phyloP scores from a whole-genome alignment of 2,113 vertebrate species.

The Columbina picui region DNA sequence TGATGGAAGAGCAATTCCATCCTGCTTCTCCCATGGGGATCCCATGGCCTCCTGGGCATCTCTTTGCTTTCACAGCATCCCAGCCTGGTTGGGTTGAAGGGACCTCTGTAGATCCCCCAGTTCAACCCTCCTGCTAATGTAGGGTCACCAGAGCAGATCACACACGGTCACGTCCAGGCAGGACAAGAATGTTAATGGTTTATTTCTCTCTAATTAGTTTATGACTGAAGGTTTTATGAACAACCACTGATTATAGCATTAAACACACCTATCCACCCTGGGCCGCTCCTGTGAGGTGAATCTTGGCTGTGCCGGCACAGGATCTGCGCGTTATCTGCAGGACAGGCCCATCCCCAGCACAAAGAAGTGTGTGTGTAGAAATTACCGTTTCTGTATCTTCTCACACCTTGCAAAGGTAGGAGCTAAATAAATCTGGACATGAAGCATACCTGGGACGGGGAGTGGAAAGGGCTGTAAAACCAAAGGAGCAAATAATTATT shows the following conservation, averaged over 20 bases:
- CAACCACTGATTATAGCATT: background rate
- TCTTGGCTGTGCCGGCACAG: background rate
- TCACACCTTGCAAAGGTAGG: background rate
- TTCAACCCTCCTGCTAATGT: too few relatives aligned
- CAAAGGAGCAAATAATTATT: background rate
- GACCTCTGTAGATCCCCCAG: too few relatives aligned
- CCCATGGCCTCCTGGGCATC: background rate
- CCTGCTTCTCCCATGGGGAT: background rate
- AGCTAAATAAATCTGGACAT: background rate
- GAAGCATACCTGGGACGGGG: background rate
- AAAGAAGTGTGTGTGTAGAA: background rate
- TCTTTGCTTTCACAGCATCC: background rate
- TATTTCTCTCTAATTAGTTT: conserved; percentile 17
- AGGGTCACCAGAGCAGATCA: too few relatives aligned
- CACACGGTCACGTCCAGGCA: background rate
- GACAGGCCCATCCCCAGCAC: background rate
- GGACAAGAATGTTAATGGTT: background rate
- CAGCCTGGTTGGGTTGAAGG: too few relatives aligned
- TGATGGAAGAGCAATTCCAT: background rate
- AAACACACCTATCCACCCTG: background rate
- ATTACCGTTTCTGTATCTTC: background rate
- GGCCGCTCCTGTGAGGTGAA: background rate
- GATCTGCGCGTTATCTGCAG: background rate
- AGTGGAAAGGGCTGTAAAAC: background rate
- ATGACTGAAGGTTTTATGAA: background rate